Evolutionary conservation across 2,888 invertebrate genomes (phyloP).

Genomic region (Saturnia japonica): DNA sequence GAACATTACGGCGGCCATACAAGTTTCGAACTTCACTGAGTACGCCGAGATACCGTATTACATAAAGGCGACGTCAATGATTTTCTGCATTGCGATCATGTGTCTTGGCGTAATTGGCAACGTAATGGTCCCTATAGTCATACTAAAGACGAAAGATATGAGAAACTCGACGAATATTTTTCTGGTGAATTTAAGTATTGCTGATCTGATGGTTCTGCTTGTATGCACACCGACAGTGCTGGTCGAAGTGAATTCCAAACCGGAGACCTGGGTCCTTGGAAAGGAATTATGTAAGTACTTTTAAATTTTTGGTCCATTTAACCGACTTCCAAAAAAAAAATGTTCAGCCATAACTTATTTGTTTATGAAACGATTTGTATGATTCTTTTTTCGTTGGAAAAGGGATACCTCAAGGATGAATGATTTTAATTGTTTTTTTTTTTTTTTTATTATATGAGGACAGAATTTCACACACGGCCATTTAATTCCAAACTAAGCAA

Average conservation of each 20-base stretch:
- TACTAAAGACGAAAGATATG: slow-evolving; percentile 95
- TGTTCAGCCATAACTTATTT: no score
- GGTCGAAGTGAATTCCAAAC: slow-evolving; percentile 95
- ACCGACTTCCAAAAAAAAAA: no score
- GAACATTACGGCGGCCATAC: slow-evolving; percentile 43
- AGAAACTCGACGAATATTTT: slow-evolving; percentile 97
- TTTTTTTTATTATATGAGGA: no score
- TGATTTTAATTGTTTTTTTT: no score
- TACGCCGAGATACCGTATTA: slow-evolving; percentile 89
- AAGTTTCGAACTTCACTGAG: slow-evolving; percentile 61
- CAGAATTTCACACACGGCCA: no score
- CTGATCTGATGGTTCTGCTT: slow-evolving; percentile 94
- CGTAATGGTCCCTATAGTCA: slow-evolving; percentile 95
- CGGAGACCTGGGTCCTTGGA: slow-evolving; percentile 96
- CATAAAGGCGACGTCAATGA: slow-evolving; percentile 93
- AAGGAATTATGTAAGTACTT: slow-evolving; percentile 95
- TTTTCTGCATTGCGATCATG: slow-evolving; percentile 93
- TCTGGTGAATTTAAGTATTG: slow-evolving; percentile 95
- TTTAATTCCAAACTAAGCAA: no score
- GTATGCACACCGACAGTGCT: slow-evolving; percentile 96
- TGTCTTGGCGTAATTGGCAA: slow-evolving; percentile 95
- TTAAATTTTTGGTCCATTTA: no score
- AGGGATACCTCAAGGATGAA: no score
- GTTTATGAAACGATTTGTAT: no score
- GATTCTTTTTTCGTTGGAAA: no score